Percentiles rank a stretch among this genome's conserved stretches.
Conservation (phyloP, 2,888 invertebrate species). For the Chydorus sphaericus region DNA sequence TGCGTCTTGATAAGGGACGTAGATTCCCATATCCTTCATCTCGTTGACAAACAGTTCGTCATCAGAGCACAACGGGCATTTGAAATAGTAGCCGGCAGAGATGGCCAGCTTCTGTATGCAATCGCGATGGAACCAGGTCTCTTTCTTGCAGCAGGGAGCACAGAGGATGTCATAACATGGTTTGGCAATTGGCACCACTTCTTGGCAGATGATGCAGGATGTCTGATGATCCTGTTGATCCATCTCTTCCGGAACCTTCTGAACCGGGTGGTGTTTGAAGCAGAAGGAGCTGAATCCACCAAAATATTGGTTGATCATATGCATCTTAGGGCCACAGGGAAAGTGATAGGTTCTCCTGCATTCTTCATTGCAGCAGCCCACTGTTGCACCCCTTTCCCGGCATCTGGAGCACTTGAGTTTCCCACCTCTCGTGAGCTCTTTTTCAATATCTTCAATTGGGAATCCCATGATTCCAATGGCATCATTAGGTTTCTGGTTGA, state of each 20-base stretch:
- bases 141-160: slow-evolving; percentile 14
- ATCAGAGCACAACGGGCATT: slow-evolving; percentile 32
- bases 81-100: slow-evolving; percentile 8
- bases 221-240: slow-evolving; percentile 34
- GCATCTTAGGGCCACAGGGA: slow-evolving; percentile 50
- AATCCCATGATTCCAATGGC: slow-evolving; percentile 60
- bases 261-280: slow-evolving; percentile 40
- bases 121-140: slow-evolving; percentile 9
- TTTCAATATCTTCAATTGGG: slow-evolving; percentile 46
- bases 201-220: slow-evolving; percentile 9
- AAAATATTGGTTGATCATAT: slow-evolving; percentile 46
- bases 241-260: slow-evolving; percentile 27
- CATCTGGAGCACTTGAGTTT: slow-evolving; percentile 56
- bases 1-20: slow-evolving; percentile 70
- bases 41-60: slow-evolving; percentile 37
- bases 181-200: not conserved
- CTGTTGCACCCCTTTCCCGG: slow-evolving; percentile 45
- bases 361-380: slow-evolving; percentile 47
- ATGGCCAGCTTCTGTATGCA: slow-evolving; percentile 8
- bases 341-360: slow-evolving; percentile 59
- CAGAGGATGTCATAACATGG: slow-evolving; percentile 6
- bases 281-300: slow-evolving; percentile 49
- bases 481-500: slow-evolving; percentile 50
- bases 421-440: slow-evolving; percentile 46
- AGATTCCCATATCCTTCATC: slow-evolving; percentile 51